phyloP scores from a whole-genome alignment of 2,888 invertebrate species.

The Ochropleura plecta region DNA sequence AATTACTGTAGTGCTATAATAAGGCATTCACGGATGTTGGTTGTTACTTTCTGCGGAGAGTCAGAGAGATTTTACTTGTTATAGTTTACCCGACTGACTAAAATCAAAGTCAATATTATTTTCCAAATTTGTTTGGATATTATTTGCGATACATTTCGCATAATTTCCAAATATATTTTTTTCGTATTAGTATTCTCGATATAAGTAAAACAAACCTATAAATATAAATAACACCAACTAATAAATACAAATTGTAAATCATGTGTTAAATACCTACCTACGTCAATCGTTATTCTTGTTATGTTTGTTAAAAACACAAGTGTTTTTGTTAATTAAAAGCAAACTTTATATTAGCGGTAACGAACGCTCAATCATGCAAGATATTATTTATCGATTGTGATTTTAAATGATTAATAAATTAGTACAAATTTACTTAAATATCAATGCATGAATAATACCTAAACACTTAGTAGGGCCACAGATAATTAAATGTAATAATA shows the following conservation, averaged over 20 bases:
- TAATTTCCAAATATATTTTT: background rate
- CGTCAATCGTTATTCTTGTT: conserved; percentile 42
- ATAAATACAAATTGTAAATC: conserved; percentile 8
- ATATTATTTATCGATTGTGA: conserved; percentile 5
- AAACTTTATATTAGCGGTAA: conserved; percentile 28
- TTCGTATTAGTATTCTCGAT: background rate
- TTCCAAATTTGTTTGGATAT: background rate
- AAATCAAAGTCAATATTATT: background rate
- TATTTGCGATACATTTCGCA: background rate
- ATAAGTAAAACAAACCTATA: no score
- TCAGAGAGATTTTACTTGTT: background rate
- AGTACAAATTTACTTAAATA: background rate
- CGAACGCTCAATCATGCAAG: conserved; percentile 11
- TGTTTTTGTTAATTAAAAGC: conserved; percentile 44
- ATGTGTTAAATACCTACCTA: background rate
- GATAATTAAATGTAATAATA: background rate
- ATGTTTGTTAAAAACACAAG: conserved; percentile 43
- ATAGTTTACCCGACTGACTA: background rate
- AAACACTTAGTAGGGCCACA: background rate
- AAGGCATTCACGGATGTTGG: background rate
- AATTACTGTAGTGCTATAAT: background rate
- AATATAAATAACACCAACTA: background rate
- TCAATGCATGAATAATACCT: background rate
- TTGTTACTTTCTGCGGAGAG: background rate
- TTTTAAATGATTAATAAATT: conserved; percentile 3